Evolutionary conservation across 2,113 vertebrate species (phyloP).

Genomic region (Sardina pilchardus): DNA sequence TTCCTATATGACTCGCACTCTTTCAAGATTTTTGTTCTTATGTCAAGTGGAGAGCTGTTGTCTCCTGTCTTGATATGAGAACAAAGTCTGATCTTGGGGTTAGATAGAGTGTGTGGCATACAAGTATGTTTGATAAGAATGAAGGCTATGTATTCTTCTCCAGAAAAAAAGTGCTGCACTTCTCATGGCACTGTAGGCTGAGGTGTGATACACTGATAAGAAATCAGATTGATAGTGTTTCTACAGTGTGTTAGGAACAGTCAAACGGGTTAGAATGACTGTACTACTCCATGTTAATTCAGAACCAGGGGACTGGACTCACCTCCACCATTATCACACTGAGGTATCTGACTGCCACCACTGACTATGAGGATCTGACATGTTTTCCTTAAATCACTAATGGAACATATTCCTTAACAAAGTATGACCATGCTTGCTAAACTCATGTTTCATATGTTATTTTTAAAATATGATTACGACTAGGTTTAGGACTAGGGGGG

Average conservation of each 20-base stretch:
- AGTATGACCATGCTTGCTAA: background rate
- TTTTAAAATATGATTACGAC: background rate
- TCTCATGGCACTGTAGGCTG: slow-evolving; percentile 44
- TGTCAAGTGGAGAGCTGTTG: slow-evolving; percentile 33
- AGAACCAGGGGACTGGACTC: slow-evolving; percentile 64
- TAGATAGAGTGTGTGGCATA: slow-evolving; percentile 49
- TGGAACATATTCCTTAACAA: background rate
- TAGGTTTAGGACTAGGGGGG: no score
- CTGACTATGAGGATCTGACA: background rate
- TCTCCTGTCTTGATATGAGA: slow-evolving; percentile 14
- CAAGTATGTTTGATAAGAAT: slow-evolving; percentile 55
- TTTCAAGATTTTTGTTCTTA: slow-evolving; percentile 61
- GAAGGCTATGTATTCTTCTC: slow-evolving; percentile 51
- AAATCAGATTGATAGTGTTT: background rate
- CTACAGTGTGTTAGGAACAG: background rate
- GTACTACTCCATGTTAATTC: background rate
- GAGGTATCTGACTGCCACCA: background rate
- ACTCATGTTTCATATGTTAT: background rate
- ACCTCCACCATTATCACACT: slow-evolving; percentile 53
- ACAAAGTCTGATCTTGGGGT: slow-evolving; percentile 46
- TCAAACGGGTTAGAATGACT: background rate
- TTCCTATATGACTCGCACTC: slow-evolving; percentile 46
- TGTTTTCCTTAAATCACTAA: background rate
- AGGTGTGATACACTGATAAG: slow-evolving; percentile 47
- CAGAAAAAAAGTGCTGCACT: slow-evolving; percentile 40